Base-by-base conservation (phyloP, 1,140 invertebrate species). In the Orussus abietinus region DNA sequence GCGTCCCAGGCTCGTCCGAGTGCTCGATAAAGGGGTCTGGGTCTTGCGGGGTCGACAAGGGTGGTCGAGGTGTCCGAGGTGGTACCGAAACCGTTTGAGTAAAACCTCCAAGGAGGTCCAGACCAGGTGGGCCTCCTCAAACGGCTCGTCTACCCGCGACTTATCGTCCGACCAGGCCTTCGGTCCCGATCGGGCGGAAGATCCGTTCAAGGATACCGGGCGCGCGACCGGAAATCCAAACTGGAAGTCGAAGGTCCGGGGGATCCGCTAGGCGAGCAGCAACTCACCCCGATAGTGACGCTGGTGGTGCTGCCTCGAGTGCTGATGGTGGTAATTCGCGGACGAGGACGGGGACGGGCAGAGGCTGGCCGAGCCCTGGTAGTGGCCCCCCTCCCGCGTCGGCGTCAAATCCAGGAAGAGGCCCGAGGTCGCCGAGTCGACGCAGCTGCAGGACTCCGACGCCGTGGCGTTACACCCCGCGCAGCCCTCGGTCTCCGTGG, bases 221-320 rank as follows among this genome's bases (percentile, higher is more conserved):
- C n/a, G n/a, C n/a, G n/a, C n/a, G n/a, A n/a, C 13, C n/a, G 7
- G 17, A 20, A 22, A 42, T n/a, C 31, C 11, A 12, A 26, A 44
- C 19, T 10, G 33, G 21, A 45, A 41, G 31, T 19, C 42, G 38
- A 36, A 42, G 18, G 40, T 47, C 41, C 33, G 39, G 40, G 42
- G 35, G 43, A 41, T 65, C 59, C 55, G 43, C 57, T 72, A 74
- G 58, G 68, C 71, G 67, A 72, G 64, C 62, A 74, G 57, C 65
- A 72, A 74, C 82, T 84, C 80, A 82, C 81, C 81, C 66, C 80
- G 76, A 53, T 76, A 65, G 53, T 68, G 59, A 53, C 60, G 77
- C 67, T 75, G 78, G 60, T 79, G 64, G 30, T 62, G 57, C 10
- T 57, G 60, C 18, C 55, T 59, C n/a, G 62, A 59, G 25, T 57